phyloP scores from a whole-genome alignment of 2,888 invertebrate species.

The Hirtodrosophila cameraria region DNA sequence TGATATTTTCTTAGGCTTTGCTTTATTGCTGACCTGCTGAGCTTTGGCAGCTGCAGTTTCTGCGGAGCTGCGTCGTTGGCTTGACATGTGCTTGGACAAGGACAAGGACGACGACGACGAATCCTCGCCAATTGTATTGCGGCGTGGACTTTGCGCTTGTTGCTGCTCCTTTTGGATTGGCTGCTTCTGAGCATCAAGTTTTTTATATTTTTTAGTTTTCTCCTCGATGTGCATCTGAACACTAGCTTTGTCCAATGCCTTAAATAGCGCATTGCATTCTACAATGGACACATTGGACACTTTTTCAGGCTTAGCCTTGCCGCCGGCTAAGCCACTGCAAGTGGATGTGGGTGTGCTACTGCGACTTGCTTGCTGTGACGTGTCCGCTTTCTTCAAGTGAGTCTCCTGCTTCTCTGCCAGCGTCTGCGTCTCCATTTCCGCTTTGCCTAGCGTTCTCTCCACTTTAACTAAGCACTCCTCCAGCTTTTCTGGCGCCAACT shows the following conservation, averaged over 20 bases:
- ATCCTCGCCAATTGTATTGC: constrained; percentile 28
- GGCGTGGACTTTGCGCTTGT: background rate
- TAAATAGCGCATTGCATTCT: constrained; percentile 49
- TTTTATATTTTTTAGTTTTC: constrained; percentile 29
- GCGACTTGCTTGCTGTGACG: background rate
- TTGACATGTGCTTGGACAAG: constrained; percentile 16
- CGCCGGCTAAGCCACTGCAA: background rate
- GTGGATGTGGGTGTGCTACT: background rate
- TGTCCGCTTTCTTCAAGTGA: no score
- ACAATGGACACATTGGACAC: constrained; percentile 1
- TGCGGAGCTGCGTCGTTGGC: background rate
- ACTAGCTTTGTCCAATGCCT: constrained; percentile 39
- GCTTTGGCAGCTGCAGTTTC: constrained; percentile 2
- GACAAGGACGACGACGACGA: background rate
- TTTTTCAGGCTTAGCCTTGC: background rate
- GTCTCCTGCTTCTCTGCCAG: no score
- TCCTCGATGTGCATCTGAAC: constrained; percentile 27
- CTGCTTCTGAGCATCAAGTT: constrained; percentile 12
- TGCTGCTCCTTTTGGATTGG: background rate
- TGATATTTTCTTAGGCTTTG: background rate
- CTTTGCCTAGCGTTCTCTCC: no score
- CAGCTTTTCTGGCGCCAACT: no score
- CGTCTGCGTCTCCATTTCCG: no score
- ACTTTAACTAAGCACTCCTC: no score
- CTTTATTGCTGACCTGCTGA: background rate